phyloP scores from a whole-genome alignment of 2,113 vertebrate species.

The Halichoeres trimaculatus region DNA sequence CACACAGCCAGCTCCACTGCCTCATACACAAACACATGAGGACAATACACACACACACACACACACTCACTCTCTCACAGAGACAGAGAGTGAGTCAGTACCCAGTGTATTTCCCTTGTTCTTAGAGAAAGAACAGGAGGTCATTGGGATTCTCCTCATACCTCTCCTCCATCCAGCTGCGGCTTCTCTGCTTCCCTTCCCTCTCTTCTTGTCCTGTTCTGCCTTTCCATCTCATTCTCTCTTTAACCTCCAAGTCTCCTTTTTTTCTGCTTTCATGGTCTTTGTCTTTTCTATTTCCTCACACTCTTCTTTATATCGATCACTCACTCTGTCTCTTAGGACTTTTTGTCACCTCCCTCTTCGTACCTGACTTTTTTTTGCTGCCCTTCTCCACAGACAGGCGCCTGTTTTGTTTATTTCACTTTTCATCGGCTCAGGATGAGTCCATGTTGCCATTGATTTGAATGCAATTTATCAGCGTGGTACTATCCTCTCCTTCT shows the following conservation, averaged over 20 bases:
- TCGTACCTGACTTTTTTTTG: not conserved
- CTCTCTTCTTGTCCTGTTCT: conserved; percentile 34
- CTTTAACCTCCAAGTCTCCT: conserved; percentile 28
- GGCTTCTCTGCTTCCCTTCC: conserved; percentile 50
- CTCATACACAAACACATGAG: conserved; percentile 5
- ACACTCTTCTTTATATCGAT: conserved; percentile 39
- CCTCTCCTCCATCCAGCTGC: conserved; percentile 58
- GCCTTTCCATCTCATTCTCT: conserved; percentile 16
- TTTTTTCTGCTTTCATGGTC: not conserved
- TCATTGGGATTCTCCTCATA: conserved; percentile 75
- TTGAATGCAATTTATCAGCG: not conserved
- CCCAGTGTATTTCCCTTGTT: conserved; percentile 59
- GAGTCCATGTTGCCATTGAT: conserved; percentile 1
- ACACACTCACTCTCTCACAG: conserved; percentile 1
- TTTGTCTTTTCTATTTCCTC: not conserved
- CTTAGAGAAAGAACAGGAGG: conserved; percentile 56
- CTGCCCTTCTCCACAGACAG: conserved; percentile 32
- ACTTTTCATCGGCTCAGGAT: not conserved
- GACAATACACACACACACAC: not conserved
- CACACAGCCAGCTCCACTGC: not conserved
- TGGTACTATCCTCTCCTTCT: not conserved
- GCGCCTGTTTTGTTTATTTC: conserved; percentile 4
- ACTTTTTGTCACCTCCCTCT: not conserved
- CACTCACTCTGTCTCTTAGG: not conserved
- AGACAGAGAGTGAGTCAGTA: conserved; percentile 19